Evolutionary conservation across 2,113 vertebrate genomes (phyloP), one percentile per base, ranked within the genome.

Genomic region (Oophaga pumilio): DNA sequence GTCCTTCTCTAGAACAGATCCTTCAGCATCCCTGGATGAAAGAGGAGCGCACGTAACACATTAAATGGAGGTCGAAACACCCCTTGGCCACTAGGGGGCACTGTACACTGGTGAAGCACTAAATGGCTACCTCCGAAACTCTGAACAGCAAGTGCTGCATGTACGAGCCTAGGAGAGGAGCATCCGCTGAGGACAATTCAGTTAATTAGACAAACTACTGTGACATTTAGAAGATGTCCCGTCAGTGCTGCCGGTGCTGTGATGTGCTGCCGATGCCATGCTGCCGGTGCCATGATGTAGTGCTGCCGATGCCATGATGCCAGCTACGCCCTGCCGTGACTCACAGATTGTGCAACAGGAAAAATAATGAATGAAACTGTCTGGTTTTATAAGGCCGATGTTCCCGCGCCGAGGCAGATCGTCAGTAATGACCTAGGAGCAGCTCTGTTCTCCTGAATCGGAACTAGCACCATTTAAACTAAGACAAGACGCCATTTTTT

Each of bases 1-100:
- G 96, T 7, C 96, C 96, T 0, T 93, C 93, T 1, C 89, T 97
- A 90, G 95, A 97, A 62, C 92, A 96, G 91, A 94, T 97, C 76
- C 91, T 96, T 69, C 89, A 91, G 22, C 96, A 97, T 89, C 92
- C 95, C 33, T 97, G 96, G 96, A 95, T 97, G 91, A 89, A 68
- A 3, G 76, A 62, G 91, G 89, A 85, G 49, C 15, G 83, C 53
- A 43, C 89, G 74, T 0, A 90, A 50, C 7, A 7, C 2, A 4
- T 14, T 80, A 28, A 43, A 18, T 18, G 6, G 14, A 66, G 50
- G 13, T 9, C 10, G 11, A 81, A 14, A 50, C 43, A 14, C 18
- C 1, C 11, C 2, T 12, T 24, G 76, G 52, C 18, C 53, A 57
- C 76, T 56, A 18, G 24, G 18, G 76, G 76, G 52, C 52, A 8